Evolutionary conservation across 2,797 vertebrate species (phyloP).

Genomic region (Megaceryle alcyon): DNA sequence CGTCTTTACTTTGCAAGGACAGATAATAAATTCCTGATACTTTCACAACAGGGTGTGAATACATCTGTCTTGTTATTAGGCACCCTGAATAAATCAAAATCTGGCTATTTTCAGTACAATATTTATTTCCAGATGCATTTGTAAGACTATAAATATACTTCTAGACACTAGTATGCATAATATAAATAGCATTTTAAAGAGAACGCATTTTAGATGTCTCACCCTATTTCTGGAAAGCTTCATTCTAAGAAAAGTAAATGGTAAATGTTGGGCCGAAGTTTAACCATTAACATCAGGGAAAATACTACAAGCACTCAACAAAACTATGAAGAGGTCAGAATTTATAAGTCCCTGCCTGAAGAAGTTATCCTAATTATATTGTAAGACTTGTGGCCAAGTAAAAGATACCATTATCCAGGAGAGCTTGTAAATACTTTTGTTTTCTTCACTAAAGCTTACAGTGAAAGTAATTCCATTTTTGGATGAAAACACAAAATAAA

Average conservation of each 20-base stretch:
- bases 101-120: not conserved
- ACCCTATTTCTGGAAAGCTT: not conserved
- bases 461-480: not conserved
- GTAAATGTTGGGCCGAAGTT: not conserved
- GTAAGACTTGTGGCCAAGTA: not conserved
- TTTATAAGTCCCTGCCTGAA: not conserved
- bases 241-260: not conserved
- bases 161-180: not conserved
- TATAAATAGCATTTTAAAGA: not conserved
- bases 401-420: not conserved
- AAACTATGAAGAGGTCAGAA: not conserved
- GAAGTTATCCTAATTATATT: not conserved
- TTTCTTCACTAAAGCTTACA: not conserved
- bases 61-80: not conserved
- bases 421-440: not conserved
- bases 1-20: not conserved
- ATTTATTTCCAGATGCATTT: slow-evolving; percentile 4
- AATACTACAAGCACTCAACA: not conserved
- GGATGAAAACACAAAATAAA: not conserved
- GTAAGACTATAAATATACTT: not conserved
- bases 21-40: not conserved
- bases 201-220: not conserved
- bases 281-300: not conserved
- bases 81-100: not conserved
- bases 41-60: not conserved